phyloP scores from a whole-genome alignment of 2,113 vertebrate species.

The Amia ocellicauda region DNA sequence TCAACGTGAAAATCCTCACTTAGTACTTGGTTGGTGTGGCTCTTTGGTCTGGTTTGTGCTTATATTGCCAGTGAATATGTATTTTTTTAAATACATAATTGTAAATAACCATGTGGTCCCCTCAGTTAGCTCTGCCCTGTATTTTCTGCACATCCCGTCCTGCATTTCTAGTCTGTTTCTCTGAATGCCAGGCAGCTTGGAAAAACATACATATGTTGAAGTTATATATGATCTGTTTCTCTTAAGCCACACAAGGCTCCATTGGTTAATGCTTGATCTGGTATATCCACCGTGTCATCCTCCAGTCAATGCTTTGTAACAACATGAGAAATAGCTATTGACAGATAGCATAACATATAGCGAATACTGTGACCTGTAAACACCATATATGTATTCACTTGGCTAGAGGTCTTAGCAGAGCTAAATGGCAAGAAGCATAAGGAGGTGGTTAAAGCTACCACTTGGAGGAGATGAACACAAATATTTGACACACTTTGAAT shows the following conservation, averaged over 20 bases:
- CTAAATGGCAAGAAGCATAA: constrained; percentile 3
- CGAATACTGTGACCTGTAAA: no score
- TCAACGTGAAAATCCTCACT: no score
- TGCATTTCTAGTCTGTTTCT: neutral
- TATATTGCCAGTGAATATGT: no score
- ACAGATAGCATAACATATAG: neutral
- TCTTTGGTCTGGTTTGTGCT: no score
- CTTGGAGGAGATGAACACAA: constrained; percentile 45
- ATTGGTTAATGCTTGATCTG: neutral
- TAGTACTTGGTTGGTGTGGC: no score
- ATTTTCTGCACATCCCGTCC: no score
- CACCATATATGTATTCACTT: no score
- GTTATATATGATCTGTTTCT: constrained; percentile 9
- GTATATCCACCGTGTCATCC: neutral
- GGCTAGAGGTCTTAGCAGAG: no score
- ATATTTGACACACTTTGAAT: constrained; percentile 75
- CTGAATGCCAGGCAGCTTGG: neutral
- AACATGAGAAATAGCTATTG: neutral
- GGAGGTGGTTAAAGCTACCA: neutral
- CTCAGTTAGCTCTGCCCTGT: no score
- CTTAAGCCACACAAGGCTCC: neutral
- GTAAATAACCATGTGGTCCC: no score
- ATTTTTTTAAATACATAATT: no score
- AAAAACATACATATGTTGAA: neutral
- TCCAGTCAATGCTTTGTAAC: neutral